These are phyloP conservation scores for Phortica magna DNA, from an alignment of 2,888 invertebrate species.

Conservation along the genomic window DNA sequence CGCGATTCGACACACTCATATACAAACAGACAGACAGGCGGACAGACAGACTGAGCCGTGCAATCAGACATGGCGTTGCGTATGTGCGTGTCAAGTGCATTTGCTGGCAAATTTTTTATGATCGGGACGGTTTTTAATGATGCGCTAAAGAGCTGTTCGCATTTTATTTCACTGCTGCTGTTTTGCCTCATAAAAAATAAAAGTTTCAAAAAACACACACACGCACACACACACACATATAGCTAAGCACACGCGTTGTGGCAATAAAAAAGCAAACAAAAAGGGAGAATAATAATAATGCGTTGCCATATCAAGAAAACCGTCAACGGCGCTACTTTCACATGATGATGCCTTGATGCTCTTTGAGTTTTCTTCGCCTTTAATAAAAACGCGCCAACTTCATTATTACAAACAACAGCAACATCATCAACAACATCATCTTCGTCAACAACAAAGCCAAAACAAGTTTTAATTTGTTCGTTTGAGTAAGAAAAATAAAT, in stretches of 20 bases:
- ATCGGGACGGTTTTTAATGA: slow-evolving; percentile 19
- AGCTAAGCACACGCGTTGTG: neutral
- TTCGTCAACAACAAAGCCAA: no score
- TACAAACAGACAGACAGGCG: neutral
- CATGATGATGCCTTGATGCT: neutral
- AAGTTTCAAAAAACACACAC: slow-evolving; percentile 36
- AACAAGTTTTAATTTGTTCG: no score
- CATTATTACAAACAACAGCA: no score
- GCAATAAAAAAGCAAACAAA: no score
- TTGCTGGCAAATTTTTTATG: slow-evolving; percentile 21
- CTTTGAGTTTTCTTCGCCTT: no score
- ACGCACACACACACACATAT: slow-evolving; percentile 37
- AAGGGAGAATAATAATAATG: no score
- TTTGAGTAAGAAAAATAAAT: no score
- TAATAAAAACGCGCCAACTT: no score
- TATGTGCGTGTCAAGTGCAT: neutral
- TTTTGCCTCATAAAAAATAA: slow-evolving; percentile 1
- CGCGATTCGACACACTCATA: neutral
- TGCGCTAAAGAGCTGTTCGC: slow-evolving; percentile 22
- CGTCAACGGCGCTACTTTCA: neutral
- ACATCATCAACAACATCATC: no score
- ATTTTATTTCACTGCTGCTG: slow-evolving; percentile 7
- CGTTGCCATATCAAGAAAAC: no score
- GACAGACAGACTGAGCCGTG: neutral
- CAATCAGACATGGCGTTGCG: neutral